Base-by-base conservation (phyloP, 2,888 invertebrate species). In the Xestobium rufovillosum region DNA sequence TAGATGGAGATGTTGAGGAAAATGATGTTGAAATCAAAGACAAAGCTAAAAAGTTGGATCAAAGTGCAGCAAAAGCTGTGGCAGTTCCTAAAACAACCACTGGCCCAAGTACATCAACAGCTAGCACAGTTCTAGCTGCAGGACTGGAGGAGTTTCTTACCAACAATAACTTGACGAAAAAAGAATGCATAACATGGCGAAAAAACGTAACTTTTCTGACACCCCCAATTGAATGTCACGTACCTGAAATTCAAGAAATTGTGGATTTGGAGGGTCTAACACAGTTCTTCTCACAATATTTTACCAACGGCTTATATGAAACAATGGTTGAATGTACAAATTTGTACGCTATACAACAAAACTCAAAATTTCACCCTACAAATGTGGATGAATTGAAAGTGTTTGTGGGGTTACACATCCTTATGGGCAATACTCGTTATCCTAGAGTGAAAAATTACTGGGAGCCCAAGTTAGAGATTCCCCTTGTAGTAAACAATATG, bases 401-500 rank as follows among this genome's bases (percentile, higher is more conserved):
- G 6, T 43, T 49, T 31, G 36, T 51, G n/a, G 48, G 47, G n/a
- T 36, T 51, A 14, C 47, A 49, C 36, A 42, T 52, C 17, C 6
- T 42, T 8, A 50, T 51, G 43, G 49, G 53, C 23, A 49, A 43
- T 29, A 28, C 43, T n/a, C 41, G 44, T 33, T 51, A 49, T 36
- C 47, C 45, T 3, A 39, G 51, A 31, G 25, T 48, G 10, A 33
- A 31, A 17, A 39, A 34, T 36, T 51, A 49, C 28, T 51, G 49
- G 47, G 36, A 47, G 14, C 23, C 17, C 10, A 36, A 43, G 30
- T 36, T 48, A 10, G 8, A 15, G 9, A 31, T 51, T 17, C 40
- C 41, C n/a, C 12, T 43, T 9, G 43, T 49, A 14, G 19, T 41
- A n/a, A 36, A 48, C 9, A 43, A 25, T 14, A 51, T 51, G 48